phyloP scores from a whole-genome alignment of 1,140 invertebrate genomes.

The Sycophaga agraensis region DNA sequence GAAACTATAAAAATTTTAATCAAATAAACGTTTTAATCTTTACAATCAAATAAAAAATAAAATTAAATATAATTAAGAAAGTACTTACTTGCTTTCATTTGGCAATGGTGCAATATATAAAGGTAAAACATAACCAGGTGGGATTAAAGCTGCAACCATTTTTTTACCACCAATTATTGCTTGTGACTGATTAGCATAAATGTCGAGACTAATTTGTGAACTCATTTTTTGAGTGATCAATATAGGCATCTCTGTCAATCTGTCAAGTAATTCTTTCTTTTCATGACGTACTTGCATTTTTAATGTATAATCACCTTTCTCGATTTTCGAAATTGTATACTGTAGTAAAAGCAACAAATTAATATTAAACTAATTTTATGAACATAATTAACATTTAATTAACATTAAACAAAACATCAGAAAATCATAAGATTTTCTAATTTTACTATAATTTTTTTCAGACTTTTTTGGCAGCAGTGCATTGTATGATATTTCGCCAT shows the following conservation, averaged over 20 bases:
- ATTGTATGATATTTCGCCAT: too few species aligned
- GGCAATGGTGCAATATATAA: slow-evolving; percentile 75
- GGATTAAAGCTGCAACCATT: slow-evolving; percentile 64
- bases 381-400: too few species aligned
- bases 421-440: too few species aligned
- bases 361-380: too few species aligned
- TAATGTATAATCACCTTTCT: slow-evolving; percentile 93
- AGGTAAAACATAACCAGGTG: slow-evolving; percentile 65
- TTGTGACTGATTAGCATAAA: slow-evolving; percentile 69
- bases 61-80: slow-evolving; percentile 5
- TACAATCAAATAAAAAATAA: too few species aligned
- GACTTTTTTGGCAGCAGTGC: too few species aligned
- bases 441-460: too few species aligned
- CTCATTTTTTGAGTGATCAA: slow-evolving; percentile 77
- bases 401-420: too few species aligned
- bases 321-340: slow-evolving; percentile 81
- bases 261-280: slow-evolving; percentile 82
- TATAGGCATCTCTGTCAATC: slow-evolving; percentile 75
- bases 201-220: slow-evolving; percentile 71
- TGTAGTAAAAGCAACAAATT: slow-evolving; percentile 53
- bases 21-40: neutral
- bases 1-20: too few species aligned
- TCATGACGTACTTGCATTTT: slow-evolving; percentile 88
- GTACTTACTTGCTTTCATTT: slow-evolving; percentile 70
- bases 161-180: slow-evolving; percentile 78